Evolutionary conservation across 2,888 invertebrate species (phyloP).

Genomic region (Chamaedrilus cognettii): DNA sequence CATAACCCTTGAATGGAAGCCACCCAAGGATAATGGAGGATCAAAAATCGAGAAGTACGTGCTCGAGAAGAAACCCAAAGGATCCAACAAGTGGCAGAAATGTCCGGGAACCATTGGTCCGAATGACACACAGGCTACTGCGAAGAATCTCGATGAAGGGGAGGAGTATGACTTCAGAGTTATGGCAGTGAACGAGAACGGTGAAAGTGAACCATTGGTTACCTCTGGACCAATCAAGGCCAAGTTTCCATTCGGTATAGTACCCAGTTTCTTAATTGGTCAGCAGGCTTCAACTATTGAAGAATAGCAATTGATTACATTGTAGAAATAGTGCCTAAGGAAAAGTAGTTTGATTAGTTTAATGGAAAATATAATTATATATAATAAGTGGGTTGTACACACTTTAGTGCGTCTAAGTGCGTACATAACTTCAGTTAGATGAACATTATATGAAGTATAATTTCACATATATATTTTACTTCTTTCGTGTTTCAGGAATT

Average conservation of each 20-base stretch:
- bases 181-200: constrained; percentile 97
- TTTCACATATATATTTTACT: too few species aligned
- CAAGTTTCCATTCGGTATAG: constrained; percentile 93
- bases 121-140: constrained; percentile 60
- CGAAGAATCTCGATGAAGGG: constrained; percentile 89
- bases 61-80: constrained; percentile 83
- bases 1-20: constrained; percentile 93
- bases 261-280: too few species aligned
- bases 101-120: constrained; percentile 34
- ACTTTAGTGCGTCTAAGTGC: too few species aligned
- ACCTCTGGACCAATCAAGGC: constrained; percentile 92
- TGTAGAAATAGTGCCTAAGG: too few species aligned
- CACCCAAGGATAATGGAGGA: constrained; percentile 96
- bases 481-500: too few species aligned
- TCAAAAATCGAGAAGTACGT: constrained; percentile 94
- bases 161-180: constrained; percentile 97
- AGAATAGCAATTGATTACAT: too few species aligned
- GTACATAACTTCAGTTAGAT: too few species aligned
- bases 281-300: too few species aligned
- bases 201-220: constrained; percentile 86
- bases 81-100: constrained; percentile 57
- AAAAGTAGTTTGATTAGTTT: too few species aligned
- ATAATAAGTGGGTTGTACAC: too few species aligned
- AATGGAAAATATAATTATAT: too few species aligned
- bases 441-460: too few species aligned